Evolutionary conservation across 2,113 vertebrate species (phyloP).

Genomic region (Ailuropoda melanoleuca): DNA sequence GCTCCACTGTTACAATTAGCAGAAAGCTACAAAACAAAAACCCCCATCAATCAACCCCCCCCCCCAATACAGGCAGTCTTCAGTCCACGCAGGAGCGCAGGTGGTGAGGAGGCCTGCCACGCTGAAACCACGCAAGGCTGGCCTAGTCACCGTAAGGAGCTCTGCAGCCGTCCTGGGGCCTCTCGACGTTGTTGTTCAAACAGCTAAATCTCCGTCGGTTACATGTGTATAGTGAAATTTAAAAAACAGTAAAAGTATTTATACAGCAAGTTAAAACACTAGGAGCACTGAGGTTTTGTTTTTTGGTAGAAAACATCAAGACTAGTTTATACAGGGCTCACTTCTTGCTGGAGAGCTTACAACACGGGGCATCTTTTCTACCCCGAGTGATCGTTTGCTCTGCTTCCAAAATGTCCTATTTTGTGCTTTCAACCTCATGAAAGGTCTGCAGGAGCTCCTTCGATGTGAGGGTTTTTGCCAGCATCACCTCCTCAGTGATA

Average conservation of each 20-base stretch:
- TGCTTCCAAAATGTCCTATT: not conserved
- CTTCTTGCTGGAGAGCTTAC: fast-evolving
- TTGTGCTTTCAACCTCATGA: not conserved
- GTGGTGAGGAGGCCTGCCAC: not conserved
- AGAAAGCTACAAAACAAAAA: not conserved
- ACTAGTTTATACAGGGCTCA: not conserved
- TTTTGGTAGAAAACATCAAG: not conserved
- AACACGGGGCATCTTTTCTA: not conserved
- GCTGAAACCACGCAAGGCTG: not conserved
- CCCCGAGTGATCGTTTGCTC: not conserved
- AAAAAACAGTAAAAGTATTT: not conserved
- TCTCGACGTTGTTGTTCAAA: not conserved
- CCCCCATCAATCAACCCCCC: not conserved
- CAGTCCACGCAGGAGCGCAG: not conserved
- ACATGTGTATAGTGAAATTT: not conserved
- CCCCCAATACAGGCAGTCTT: not conserved
- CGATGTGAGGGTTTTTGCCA: not conserved
- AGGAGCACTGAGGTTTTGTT: not conserved
- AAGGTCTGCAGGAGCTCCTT: not conserved
- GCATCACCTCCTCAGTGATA: not conserved
- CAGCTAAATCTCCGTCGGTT: not conserved
- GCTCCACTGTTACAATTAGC: not conserved
- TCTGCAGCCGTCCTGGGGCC: not conserved
- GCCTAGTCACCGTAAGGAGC: not conserved
- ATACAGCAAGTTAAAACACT: not conserved